Conservation (phyloP, 2,797 vertebrate species). For the Neosalanx taihuensis region DNA sequence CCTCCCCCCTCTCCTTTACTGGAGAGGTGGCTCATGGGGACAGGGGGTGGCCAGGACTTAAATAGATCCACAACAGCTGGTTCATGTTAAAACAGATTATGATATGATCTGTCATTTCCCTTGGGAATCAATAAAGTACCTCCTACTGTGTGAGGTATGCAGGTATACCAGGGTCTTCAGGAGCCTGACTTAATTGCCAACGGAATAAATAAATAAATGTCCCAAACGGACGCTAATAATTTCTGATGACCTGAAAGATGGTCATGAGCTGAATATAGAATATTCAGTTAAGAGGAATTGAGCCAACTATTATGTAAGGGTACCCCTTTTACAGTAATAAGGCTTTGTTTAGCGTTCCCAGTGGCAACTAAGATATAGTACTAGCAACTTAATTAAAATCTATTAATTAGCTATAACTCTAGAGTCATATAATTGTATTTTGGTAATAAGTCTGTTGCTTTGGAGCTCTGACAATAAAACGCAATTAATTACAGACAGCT, state of each 20-base stretch:
- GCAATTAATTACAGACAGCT: not conserved
- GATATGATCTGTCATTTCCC: slow-evolving; percentile 7
- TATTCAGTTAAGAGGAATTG: not conserved
- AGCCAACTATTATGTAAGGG: not conserved
- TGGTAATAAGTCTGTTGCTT: not conserved
- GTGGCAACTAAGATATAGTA: too few species aligned
- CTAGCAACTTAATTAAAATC: too few species aligned
- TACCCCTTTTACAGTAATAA: not conserved
- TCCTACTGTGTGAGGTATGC: not conserved
- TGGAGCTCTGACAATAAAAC: not conserved
- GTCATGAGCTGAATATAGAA: slow-evolving; percentile 26
- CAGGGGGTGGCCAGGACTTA: slow-evolving; percentile 81
- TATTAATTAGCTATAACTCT: not conserved
- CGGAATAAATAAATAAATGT: slow-evolving; percentile 15
- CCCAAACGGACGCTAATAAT: not conserved
- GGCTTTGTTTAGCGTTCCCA: not conserved
- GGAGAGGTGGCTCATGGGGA: slow-evolving; percentile 84
- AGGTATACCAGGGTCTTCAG: slow-evolving; percentile 25
- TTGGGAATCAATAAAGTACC: not conserved
- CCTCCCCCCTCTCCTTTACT: slow-evolving; percentile 88
- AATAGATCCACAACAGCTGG: slow-evolving; percentile 64
- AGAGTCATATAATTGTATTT: not conserved
- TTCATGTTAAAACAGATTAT: slow-evolving; percentile 12
- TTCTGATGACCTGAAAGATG: slow-evolving; percentile 25
- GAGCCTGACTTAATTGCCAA: slow-evolving; percentile 30